Evolutionary conservation across 2,888 invertebrate species (phyloP), one percentile per base, ranked within the genome.

Genomic region (Iselma pallidipennis): DNA sequence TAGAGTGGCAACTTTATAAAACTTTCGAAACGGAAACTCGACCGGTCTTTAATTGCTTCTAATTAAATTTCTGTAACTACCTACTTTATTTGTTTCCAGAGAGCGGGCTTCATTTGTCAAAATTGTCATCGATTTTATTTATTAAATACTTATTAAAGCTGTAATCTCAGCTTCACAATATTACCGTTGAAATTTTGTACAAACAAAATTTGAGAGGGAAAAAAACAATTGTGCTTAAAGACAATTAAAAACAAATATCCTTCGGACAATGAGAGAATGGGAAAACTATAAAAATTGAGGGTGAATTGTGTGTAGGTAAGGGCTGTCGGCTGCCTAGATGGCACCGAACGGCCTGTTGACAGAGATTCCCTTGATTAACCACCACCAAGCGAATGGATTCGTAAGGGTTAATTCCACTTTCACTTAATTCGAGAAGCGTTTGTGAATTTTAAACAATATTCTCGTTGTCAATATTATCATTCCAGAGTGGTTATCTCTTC

Each of bases 391-490:
- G 71, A 74, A 74, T 75, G 69, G 74, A 74, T 70, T 65, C 69
- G 72, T 66, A 73, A 73, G 77, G 77, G 76, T 76, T 77, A 77
- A 75, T 75, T 71, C 78, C 78, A 80, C 80, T 81, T 80, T 80
- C 80, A 74, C 79, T 79, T 79, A 80, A 79, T 80, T 78, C 77
- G 69, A 71, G 69, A 73, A 68, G 74, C 77, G 77, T 75, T 72
- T 73, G 74, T 76, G 79, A 78, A 78, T 80, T 79, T 80, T 79
- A 79, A 81, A 78, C 78, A 79, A 77, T 78, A 77, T 75, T 71
- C 70, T 62, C 68, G 70, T 71, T 76, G 80, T 81, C 80, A 80
- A 81, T 81, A 81, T 81, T 81, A 77, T 81, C 76, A 78, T 78
- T 79, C 74, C 74, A 74, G 76, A 76, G 77, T 76, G 74, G 71